These are phyloP conservation scores for Smittia sp. DNA, from an alignment of 2,888 invertebrate genomes.

Conservation along the genomic window DNA sequence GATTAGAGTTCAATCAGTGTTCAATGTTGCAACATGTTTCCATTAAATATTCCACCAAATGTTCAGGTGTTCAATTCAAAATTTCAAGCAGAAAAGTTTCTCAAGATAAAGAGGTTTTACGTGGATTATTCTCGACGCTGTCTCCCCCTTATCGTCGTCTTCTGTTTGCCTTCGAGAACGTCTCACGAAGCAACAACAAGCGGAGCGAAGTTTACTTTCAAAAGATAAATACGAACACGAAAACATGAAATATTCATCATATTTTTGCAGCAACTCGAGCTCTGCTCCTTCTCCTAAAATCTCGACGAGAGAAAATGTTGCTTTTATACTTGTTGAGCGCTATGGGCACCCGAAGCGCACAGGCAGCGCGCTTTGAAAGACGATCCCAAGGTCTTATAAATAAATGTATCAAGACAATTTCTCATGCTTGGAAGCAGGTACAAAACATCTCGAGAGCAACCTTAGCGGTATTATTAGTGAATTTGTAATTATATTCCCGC, in stretches of 20 bases:
- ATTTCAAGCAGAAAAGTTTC: no score
- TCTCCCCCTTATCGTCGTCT: background rate
- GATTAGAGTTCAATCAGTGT: no score
- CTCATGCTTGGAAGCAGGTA: background rate
- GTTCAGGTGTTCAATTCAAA: no score
- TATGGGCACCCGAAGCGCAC: conserved; percentile 1
- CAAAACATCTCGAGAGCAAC: background rate
- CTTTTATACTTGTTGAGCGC: conserved; percentile 36
- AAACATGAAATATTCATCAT: conserved; percentile 39
- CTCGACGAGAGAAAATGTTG: conserved; percentile 22
- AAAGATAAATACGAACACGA: conserved; percentile 21
- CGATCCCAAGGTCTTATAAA: conserved; percentile 17
- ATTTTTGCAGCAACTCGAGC: conserved; percentile 24
- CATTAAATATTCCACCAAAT: no score
- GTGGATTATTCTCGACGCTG: background rate
- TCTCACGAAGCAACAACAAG: conserved; percentile 18
- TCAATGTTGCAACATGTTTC: no score
- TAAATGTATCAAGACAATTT: conserved; percentile 12
- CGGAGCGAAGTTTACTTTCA: conserved; percentile 1
- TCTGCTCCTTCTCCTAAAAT: conserved; percentile 9
- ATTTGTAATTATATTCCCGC: conserved; percentile 23
- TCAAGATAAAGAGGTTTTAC: no score
- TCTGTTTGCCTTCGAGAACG: background rate
- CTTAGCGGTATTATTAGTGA: conserved; percentile 10
- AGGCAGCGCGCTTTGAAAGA: background rate